Percentiles rank a stretch among this genome's conserved stretches.
These are phyloP conservation scores for Ophion ventricosus DNA, from an alignment of 2,888 invertebrate species.

Conservation along the genomic window DNA sequence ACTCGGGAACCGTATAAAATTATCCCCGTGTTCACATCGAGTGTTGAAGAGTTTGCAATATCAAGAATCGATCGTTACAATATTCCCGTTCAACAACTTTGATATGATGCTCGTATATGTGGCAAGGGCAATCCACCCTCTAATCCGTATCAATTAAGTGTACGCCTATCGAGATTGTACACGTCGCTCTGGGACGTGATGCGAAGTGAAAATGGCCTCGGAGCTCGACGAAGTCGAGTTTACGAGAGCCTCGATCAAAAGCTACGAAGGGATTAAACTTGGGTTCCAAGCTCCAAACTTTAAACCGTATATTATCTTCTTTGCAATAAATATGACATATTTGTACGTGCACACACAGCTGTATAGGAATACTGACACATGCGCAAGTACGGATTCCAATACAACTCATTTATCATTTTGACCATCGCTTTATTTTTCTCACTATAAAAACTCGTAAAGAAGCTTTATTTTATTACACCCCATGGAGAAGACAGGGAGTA, in stretches of 20 bases:
- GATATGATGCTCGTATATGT: not conserved
- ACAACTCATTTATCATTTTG: slow-evolving; percentile 44
- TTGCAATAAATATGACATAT: not conserved
- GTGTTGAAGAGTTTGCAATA: not conserved
- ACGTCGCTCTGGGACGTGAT: not conserved
- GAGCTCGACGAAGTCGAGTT: not conserved
- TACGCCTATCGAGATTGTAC: slow-evolving; percentile 11
- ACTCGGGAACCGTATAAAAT: not conserved
- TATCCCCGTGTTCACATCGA: not conserved
- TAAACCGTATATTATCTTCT: slow-evolving; percentile 16
- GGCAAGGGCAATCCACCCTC: not conserved
- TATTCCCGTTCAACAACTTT: not conserved
- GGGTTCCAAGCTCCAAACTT: slow-evolving; percentile 13
- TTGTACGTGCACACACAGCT: not conserved
- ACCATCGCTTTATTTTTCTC: slow-evolving; percentile 9
- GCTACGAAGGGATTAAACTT: slow-evolving; percentile 5
- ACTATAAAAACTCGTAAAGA: slow-evolving; percentile 40
- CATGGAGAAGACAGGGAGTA: not conserved
- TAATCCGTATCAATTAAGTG: slow-evolving; percentile 12
- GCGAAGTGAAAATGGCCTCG: slow-evolving; percentile 10
- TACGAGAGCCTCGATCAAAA: slow-evolving; percentile 18
- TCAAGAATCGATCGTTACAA: not conserved
- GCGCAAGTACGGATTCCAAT: not conserved
- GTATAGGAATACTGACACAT: too few relatives aligned
- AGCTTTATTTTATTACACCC: slow-evolving; percentile 58